Base-by-base conservation (phyloP, 2,888 invertebrate genomes). In the Emesis russula region DNA sequence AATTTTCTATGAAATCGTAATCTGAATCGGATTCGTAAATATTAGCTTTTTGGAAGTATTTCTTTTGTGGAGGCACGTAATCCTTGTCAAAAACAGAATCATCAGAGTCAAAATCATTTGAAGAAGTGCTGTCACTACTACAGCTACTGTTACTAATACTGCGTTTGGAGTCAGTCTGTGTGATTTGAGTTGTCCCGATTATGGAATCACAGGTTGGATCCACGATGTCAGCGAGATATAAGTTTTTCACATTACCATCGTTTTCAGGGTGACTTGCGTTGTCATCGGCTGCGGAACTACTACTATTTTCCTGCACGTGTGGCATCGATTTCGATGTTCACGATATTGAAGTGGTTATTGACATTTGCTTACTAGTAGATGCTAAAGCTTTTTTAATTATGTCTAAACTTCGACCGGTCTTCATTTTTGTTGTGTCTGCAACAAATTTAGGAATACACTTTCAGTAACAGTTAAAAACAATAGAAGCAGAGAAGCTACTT, bases 111-210 rank as follows among this genome's bases (percentile, higher is more conserved):
- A 53, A 53, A 53, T 53, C 53, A 11, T 53, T 53, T 53, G 53
- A 53, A 53, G 11, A 53, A 53, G 15, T 53, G 18, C 18, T 58
- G 58, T 58, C 58, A 58, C 3, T 58, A 25, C 18, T 58, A 0
- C n/a, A 18, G 58, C n/a, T 58, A 58, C 58, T n/a, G 58, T 18
- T 58, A n/a, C 58, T 18, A 25, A n/a, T 58, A 58, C 58, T 58
- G 58, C 58, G 58, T 58, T 58, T 58, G 58, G 58, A 58, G 15
- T 58, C 58, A 58, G 58, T 58, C 58, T 58, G 58, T 58, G 58
- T 58, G 58, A 58, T 15, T n/a, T 58, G 58, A 58, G 58, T 58
- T 58, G 58, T 58, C 58, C 58, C 58, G 58, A n/a, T 58, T 58
- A 58, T 58, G 58, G 58, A 13, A 58, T 58, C 58, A 15, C 58